Evolutionary conservation across 2,797 vertebrate genomes (phyloP), one percentile per base, ranked within the genome.

Genomic region (Hippocampus kuda): DNA sequence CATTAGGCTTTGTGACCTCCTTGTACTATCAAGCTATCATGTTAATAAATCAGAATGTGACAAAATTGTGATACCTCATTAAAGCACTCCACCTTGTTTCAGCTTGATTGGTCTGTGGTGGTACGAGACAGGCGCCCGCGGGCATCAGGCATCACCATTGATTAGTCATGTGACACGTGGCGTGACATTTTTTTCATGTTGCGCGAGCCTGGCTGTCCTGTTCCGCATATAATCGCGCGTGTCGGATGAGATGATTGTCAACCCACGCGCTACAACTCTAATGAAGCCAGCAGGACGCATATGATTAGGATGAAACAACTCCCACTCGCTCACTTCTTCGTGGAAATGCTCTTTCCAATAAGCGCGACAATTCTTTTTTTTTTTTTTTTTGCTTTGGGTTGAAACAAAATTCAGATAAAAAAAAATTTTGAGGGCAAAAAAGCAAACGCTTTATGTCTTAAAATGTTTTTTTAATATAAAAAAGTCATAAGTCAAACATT

Each of bases 101-200:
- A 26, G 26, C 9, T 27, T 66, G 64, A 66, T 34, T 26, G 64
- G 26, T 30, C 8, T 4, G 46, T 12, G 16, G 46, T 18, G 24
- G 16, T 16, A 44, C 16, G 15, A 30, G 15, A 66, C 46, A 18
- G 26, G 8, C 24, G 64, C 64, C 64, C 26, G 46, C 4, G 46
- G 64, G 26, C 64, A 27, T 66, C 64, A 66, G 18, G 26, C 46
- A 66, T 66, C 64, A 49, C 26, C n/a, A 49, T 51, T 42, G 64
- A 66, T 66, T 66, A 66, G 15, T 67, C 30, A 53, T 48, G 18
- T 62, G 30, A 53, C 24, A 49, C 18, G 57, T 11, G 9, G 46
- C 46, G 9, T 48, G 64, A 51, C 24, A 26, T 66, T 66, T 34
- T 66, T 34, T 66, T 51, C n/a, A 66, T 66, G 64, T 66, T 27